phyloP scores from a whole-genome alignment of 2,797 vertebrate species.

The Loris lydekkerianus region DNA sequence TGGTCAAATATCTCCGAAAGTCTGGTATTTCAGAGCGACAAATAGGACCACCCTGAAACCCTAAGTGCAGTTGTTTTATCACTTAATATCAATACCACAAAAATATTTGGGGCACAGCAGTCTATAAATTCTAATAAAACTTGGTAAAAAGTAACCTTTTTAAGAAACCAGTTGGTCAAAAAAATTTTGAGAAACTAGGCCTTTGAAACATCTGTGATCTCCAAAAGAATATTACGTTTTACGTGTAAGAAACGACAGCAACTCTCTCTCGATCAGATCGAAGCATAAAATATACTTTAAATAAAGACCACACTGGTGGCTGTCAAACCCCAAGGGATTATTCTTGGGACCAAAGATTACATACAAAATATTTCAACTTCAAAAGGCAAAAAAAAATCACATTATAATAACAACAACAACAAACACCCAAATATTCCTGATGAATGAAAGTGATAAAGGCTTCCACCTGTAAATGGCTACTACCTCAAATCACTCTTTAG shows the following conservation, averaged over 20 bases:
- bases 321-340: not conserved
- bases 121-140: not conserved
- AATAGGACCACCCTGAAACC: not conserved
- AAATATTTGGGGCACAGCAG: not conserved
- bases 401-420: slow-evolving; percentile 54
- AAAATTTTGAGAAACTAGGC: not conserved
- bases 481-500: slow-evolving; percentile 84
- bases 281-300: slow-evolving; percentile 40
- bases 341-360: slow-evolving; percentile 69
- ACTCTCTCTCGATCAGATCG: not conserved
- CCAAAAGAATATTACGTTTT: slow-evolving; percentile 12
- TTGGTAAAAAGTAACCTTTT: not conserved
- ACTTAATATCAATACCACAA: not conserved
- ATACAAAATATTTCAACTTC: slow-evolving; percentile 70
- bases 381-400: slow-evolving; percentile 66
- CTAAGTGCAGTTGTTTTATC: not conserved
- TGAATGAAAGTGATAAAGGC: slow-evolving; percentile 84
- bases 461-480: slow-evolving; percentile 84
- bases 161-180: not conserved
- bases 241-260: slow-evolving; percentile 26
- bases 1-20: not conserved
- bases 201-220: not conserved
- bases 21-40: not conserved
- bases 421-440: slow-evolving; percentile 69
- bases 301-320: not conserved